Evolutionary conservation across 2,113 vertebrate species (phyloP).

Genomic region (Garra rufa): DNA sequence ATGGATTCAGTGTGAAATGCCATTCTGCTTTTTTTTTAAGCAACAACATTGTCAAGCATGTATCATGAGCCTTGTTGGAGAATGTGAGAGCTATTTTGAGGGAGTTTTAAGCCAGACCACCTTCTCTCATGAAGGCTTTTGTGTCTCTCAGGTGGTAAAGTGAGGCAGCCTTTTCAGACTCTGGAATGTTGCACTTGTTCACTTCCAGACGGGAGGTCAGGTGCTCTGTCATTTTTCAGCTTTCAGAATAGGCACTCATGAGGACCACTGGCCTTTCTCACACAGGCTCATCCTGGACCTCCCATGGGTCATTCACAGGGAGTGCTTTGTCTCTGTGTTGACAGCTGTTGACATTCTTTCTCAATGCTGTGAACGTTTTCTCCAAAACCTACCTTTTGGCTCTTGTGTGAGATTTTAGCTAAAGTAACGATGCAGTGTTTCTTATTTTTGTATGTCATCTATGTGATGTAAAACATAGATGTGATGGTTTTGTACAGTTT

Average conservation of each 20-base stretch:
- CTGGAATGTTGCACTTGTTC: conserved; percentile 37
- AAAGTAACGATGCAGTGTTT: neutral
- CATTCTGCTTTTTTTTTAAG: neutral
- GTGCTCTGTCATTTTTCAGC: conserved; percentile 33
- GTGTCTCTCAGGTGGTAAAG: conserved; percentile 10
- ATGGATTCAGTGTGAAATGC: neutral
- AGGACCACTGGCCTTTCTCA: conserved; percentile 50
- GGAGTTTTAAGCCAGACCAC: neutral
- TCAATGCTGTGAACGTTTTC: neutral
- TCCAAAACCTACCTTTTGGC: neutral
- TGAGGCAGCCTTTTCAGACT: neutral
- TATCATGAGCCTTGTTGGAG: neutral
- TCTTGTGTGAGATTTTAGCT: neutral
- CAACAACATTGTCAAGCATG: neutral
- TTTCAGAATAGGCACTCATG: conserved; percentile 61
- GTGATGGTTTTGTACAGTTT: no score
- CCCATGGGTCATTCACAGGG: conserved; percentile 57
- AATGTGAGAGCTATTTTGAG: neutral
- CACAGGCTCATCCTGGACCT: conserved; percentile 58
- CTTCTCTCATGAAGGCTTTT: neutral
- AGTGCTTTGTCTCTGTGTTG: conserved; percentile 65
- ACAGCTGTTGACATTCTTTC: conserved; percentile 65
- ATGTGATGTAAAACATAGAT: no score
- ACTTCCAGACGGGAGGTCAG: conserved; percentile 23
- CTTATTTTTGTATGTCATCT: no score